A percentile compares a stretch with the other conserved stretches of the same genome.
These are phyloP conservation scores for Poecile atricapillus DNA, from an alignment of 2,113 vertebrate species.

Conservation along the genomic window DNA sequence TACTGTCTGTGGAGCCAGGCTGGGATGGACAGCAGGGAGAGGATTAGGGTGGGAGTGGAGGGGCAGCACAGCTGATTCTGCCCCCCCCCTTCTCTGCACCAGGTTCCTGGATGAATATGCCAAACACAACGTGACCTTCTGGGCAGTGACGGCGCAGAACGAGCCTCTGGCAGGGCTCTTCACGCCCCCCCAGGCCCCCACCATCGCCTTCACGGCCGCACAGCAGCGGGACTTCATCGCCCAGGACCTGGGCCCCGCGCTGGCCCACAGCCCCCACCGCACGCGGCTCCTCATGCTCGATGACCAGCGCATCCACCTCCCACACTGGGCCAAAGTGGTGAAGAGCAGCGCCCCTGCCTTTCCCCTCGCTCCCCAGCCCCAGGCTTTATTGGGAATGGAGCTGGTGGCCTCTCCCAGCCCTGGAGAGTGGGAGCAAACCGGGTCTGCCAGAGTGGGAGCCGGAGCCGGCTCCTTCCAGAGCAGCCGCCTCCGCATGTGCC, in stretches of 20 bases:
- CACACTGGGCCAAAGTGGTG: slow-evolving; percentile 91
- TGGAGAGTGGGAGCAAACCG: background rate
- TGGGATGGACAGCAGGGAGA: fast-evolving
- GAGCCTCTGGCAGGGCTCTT: slow-evolving; percentile 83
- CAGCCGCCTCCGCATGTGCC: fast-evolving
- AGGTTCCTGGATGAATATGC: slow-evolving; percentile 92
- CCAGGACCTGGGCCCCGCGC: slow-evolving; percentile 83
- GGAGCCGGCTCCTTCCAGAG: background rate
- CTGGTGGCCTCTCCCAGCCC: background rate
- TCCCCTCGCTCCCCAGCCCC: background rate
- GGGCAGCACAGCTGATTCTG: fast-evolving
- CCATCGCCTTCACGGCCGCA: slow-evolving; percentile 81
- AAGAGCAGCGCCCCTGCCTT: slow-evolving; percentile 13
- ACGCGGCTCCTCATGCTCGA: slow-evolving; percentile 84
- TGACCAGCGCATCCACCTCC: slow-evolving; percentile 85
- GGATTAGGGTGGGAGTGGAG: background rate
- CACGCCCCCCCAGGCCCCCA: slow-evolving; percentile 79
- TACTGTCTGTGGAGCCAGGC: background rate
- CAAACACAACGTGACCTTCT: slow-evolving; percentile 85
- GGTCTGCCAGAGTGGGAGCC: background rate
- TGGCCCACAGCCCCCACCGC: slow-evolving; percentile 75
- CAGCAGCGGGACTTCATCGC: slow-evolving; percentile 88
- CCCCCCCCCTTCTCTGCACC: background rate
- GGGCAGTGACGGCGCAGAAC: slow-evolving; percentile 87
- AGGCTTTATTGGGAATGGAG: background rate